Evolutionary conservation across 1,140 invertebrate genomes (phyloP).

Genomic region (Rhopalosiphum padi): DNA sequence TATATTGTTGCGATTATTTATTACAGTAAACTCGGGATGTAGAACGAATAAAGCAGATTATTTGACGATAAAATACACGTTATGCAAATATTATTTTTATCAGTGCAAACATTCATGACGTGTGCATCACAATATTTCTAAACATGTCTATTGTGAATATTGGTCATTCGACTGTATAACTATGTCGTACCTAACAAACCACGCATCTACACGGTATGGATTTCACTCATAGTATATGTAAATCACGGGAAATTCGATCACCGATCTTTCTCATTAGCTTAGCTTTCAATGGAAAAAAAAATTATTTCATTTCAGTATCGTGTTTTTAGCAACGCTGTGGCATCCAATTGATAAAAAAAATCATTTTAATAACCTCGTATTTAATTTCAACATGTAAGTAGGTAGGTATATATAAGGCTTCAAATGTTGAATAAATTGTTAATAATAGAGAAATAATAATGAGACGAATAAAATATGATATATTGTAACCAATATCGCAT

Average conservation of each 20-base stretch:
- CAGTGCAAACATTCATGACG: background rate
- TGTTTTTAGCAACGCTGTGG: background rate
- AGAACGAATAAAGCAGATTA: constrained; percentile 24
- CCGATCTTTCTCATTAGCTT: background rate
- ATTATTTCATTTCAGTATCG: background rate
- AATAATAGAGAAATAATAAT: background rate
- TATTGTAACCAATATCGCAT: background rate
- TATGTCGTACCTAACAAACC: background rate
- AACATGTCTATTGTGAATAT: constrained; percentile 7
- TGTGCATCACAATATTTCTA: constrained; percentile 32
- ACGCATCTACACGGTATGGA: constrained; percentile 13
- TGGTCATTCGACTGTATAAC: constrained; percentile 45
- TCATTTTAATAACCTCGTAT: background rate
- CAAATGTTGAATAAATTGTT: background rate
- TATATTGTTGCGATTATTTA: constrained; percentile 6
- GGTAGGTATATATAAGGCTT: background rate
- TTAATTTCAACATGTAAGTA: background rate
- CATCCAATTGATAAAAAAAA: background rate
- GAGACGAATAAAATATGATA: background rate
- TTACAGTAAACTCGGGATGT: background rate
- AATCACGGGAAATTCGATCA: constrained; percentile 45
- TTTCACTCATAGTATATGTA: constrained; percentile 31
- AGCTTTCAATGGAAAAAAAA: background rate
- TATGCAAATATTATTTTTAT: constrained; percentile 44
- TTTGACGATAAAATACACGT: constrained; percentile 33